These are phyloP conservation scores for Calliopum simillimum DNA, from an alignment of 2,888 invertebrate genomes.

Conservation along the genomic window DNA sequence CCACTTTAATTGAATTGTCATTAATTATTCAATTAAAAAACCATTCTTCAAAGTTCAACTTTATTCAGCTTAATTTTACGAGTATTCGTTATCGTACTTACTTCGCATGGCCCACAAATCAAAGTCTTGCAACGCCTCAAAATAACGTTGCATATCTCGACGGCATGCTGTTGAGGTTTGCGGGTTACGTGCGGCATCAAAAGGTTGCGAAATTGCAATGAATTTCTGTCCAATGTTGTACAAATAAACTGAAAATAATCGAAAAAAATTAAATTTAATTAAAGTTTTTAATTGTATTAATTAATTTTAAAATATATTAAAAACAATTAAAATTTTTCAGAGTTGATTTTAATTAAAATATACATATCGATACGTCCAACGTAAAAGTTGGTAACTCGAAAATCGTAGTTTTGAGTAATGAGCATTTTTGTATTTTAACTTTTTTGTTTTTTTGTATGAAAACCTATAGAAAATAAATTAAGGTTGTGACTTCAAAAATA, in stretches of 20 bases:
- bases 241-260: conserved; percentile 58
- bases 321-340: conserved; percentile 13
- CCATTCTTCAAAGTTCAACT: not conserved
- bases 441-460: too few species aligned
- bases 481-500: too few species aligned
- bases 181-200: conserved; percentile 61
- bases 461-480: too few species aligned
- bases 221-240: conserved; percentile 60
- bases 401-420: too few species aligned
- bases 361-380: too few species aligned
- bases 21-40: not conserved
- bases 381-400: too few species aligned
- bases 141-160: conserved; percentile 56
- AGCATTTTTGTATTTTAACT: too few species aligned
- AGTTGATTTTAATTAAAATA: too few species aligned
- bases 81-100: conserved; percentile 51
- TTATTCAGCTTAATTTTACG: not conserved
- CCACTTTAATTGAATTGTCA: not conserved
- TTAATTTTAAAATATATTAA: conserved; percentile 9
- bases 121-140: conserved; percentile 60
- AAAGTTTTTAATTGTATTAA: not conserved
- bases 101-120: conserved; percentile 66
- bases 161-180: conserved; percentile 58
- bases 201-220: conserved; percentile 58
- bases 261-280: conserved; percentile 24